A percentile compares a stretch with the other conserved stretches of the same genome.
Evolutionary conservation across 2,888 invertebrate species (phyloP).

Genomic region (Helobdella robusta): DNA sequence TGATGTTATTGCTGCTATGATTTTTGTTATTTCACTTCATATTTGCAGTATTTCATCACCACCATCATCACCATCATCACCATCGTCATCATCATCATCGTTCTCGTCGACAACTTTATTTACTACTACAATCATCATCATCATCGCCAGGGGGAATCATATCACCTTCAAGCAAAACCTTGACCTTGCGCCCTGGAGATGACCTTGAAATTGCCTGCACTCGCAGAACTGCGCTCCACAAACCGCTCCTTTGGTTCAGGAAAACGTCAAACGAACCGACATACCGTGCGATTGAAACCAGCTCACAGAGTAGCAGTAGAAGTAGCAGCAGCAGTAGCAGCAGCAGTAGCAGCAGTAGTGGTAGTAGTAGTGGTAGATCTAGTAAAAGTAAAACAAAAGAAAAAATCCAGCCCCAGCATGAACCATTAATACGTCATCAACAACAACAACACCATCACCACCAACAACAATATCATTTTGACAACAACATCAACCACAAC

Average conservation of each 20-base stretch:
- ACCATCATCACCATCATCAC: neutral
- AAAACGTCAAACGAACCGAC: neutral
- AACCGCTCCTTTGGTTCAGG: neutral
- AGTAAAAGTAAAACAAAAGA: no score
- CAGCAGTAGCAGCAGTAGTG: neutral
- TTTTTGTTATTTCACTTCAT: no score
- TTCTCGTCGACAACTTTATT: neutral
- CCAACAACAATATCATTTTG: no score
- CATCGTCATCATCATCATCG: neutral
- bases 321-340: slow-evolving; percentile 10
- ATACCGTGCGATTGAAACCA: slow-evolving; percentile 12
- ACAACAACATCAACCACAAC: no score
- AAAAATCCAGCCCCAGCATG: no score
- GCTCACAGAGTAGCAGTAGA: slow-evolving; percentile 21
- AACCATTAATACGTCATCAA: no score
- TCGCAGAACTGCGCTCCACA: neutral
- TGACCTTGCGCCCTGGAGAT: neutral
- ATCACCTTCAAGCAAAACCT: neutral
- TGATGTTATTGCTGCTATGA: no score
- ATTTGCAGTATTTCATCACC: no score
- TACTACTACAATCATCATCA: neutral
- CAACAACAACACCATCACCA: no score
- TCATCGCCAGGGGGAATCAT: neutral
- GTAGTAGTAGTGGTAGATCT: slow-evolving; percentile 3
- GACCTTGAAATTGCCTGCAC: neutral